These are phyloP conservation scores for Xylocopa sonorina DNA, from an alignment of 1,140 invertebrate genomes.

Conservation along the genomic window DNA sequence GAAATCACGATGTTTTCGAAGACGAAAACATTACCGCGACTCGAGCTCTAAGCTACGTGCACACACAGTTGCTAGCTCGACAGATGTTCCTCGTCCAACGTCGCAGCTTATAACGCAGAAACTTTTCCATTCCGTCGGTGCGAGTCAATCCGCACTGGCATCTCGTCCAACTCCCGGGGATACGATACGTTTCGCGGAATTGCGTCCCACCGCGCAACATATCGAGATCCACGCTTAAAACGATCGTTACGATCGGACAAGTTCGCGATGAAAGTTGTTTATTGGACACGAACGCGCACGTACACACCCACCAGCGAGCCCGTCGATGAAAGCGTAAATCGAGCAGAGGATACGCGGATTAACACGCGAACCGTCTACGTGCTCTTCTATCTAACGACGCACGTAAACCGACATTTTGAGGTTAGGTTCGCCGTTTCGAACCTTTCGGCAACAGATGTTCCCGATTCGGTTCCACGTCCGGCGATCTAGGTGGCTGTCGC, in stretches of 20 bases:
- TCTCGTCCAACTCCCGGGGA: background rate
- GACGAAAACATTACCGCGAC: conserved; percentile 21
- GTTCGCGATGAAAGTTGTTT: conserved; percentile 33
- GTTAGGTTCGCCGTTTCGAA: conserved; percentile 41
- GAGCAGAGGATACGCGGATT: background rate
- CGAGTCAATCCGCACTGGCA: background rate
- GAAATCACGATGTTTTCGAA: conserved; percentile 49
- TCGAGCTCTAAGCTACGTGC: background rate
- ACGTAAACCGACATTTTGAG: conserved; percentile 39
- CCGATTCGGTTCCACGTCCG: conserved; percentile 1
- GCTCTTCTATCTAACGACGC: conserved; percentile 16
- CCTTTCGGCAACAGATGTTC: conserved; percentile 58
- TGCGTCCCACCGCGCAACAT: background rate
- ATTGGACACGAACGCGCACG: background rate
- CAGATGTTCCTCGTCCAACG: conserved; percentile 39
- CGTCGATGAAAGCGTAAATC: background rate
- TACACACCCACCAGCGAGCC: background rate
- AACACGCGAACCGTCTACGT: background rate
- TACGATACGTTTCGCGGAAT: background rate
- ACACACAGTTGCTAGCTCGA: conserved; percentile 10
- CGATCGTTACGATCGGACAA: conserved; percentile 5
- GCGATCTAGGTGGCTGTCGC: conserved; percentile 3
- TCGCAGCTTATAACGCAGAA: background rate
- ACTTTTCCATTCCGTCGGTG: conserved; percentile 35
- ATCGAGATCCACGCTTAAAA: background rate